These are phyloP conservation scores for Drosophila truncata DNA, from an alignment of 1,140 invertebrate genomes.

Conservation along the genomic window DNA sequence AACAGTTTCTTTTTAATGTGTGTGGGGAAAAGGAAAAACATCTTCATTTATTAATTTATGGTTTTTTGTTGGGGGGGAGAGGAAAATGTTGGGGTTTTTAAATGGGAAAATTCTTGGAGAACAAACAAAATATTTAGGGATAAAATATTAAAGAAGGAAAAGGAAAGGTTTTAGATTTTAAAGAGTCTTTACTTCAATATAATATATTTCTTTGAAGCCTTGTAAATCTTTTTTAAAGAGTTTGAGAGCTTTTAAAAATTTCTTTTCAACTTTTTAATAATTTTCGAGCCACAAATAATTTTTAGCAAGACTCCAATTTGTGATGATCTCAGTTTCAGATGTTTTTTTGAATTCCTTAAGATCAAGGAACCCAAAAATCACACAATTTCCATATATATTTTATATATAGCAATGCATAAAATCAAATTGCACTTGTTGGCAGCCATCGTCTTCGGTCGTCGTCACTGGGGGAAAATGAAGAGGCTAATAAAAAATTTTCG, in stretches of 20 bases:
- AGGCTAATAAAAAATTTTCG: slow-evolving; percentile 81
- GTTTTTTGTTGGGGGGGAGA: slow-evolving; percentile 26
- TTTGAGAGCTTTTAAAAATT: background rate
- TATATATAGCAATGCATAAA: slow-evolving; percentile 49
- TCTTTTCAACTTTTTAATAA: background rate
- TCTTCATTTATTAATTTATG: slow-evolving; percentile 78
- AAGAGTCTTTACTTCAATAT: too few species aligned
- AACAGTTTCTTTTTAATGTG: slow-evolving; percentile 59
- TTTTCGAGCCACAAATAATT: background rate
- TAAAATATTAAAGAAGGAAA: background rate
- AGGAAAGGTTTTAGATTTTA: too few species aligned
- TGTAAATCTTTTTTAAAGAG: background rate
- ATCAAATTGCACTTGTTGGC: slow-evolving; percentile 79
- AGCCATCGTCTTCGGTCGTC: slow-evolving; percentile 56
- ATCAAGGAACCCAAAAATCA: slow-evolving; percentile 24
- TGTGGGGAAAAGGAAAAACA: slow-evolving; percentile 31
- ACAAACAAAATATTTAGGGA: background rate
- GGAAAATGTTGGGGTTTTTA: slow-evolving; percentile 7
- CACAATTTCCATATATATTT: slow-evolving; percentile 36
- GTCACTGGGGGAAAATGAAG: slow-evolving; percentile 44
- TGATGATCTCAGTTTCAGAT: slow-evolving; percentile 25
- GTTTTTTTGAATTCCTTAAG: background rate
- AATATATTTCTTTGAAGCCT: background rate
- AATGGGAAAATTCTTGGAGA: slow-evolving; percentile 5
- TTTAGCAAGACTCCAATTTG: background rate